These are phyloP conservation scores for Pipistrellus nathusii DNA, from an alignment of 2,797 vertebrate genomes.

Conservation along the genomic window DNA sequence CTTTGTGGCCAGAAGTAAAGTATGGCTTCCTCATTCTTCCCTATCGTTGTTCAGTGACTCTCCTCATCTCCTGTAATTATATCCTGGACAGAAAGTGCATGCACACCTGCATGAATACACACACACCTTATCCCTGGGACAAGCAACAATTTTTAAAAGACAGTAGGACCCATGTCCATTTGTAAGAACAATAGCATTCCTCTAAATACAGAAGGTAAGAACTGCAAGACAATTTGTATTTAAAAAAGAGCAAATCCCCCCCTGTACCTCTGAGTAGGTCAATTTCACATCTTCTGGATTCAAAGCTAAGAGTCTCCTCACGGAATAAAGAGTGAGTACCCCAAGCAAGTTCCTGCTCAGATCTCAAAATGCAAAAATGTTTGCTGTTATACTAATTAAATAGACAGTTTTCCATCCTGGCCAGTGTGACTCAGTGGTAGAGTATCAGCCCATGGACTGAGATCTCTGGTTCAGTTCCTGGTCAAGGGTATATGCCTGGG, in stretches of 20 bases:
- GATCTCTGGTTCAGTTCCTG: too few species aligned
- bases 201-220: neutral
- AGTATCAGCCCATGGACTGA: too few species aligned
- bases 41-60: neutral
- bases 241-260: neutral
- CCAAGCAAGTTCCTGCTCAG: neutral
- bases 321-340: neutral
- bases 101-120: rapidly evolving
- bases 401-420: neutral
- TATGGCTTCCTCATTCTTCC: neutral
- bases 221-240: too few species aligned
- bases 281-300: neutral
- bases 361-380: neutral
- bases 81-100: neutral
- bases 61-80: neutral
- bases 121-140: neutral
- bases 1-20: neutral
- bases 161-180: neutral
- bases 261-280: neutral
- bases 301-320: neutral
- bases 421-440: too few species aligned
- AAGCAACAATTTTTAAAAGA: neutral
- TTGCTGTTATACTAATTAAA: neutral
- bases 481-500: too few species aligned
- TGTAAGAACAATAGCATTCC: neutral